Evolutionary conservation across 2,113 vertebrate species (phyloP), one percentile per base, ranked within the genome.

Genomic region (Brachypodius melanocephalos): DNA sequence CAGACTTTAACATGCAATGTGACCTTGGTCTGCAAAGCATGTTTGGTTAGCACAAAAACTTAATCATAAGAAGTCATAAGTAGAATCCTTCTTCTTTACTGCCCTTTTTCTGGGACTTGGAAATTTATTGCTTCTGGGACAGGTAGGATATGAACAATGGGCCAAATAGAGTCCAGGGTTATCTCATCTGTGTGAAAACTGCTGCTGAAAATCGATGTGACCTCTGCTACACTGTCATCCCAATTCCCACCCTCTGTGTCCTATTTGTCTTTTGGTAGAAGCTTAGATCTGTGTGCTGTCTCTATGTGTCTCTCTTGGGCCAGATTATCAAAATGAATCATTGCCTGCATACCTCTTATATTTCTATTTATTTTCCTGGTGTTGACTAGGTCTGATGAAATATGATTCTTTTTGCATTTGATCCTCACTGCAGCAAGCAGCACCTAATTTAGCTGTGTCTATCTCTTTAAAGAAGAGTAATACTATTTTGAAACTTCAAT

Each of bases 291-390:
- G 98, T 98, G 96, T 97, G 97, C 98, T 98, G 98, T 98, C 98
- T 98, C 96, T 94, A 89, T 96, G 97, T 96, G 96, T 98, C 98
- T 98, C 98, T 98, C 98, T 97, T 97, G 97, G 97, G 98, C 97
- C 98, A 98, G 98, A 98, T 99, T 98, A 99, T 98, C 98, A 98
- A 97, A 98, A 98, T 98, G 98, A 98, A 98, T 98, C 98, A 98
- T 98, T 95, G 98, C 97, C 97, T 97, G 96, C 95, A 97, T 97
- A 96, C 95, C 97, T 98, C 97, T 98, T 98, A 98, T 97, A 98
- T 97, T 98, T 98, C 97, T 98, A 98, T 98, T 98, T 98, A 98
- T 98, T 98, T 98, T 98, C 97, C 97, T 95, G 96, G 84, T 98
- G 97, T 96, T 98, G 98, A 98, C 98, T 97, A 95, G 97, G 95